Evolutionary conservation across 2,888 invertebrate species (phyloP), one percentile per base, ranked within the genome.

Genomic region (Pandemis corylana): DNA sequence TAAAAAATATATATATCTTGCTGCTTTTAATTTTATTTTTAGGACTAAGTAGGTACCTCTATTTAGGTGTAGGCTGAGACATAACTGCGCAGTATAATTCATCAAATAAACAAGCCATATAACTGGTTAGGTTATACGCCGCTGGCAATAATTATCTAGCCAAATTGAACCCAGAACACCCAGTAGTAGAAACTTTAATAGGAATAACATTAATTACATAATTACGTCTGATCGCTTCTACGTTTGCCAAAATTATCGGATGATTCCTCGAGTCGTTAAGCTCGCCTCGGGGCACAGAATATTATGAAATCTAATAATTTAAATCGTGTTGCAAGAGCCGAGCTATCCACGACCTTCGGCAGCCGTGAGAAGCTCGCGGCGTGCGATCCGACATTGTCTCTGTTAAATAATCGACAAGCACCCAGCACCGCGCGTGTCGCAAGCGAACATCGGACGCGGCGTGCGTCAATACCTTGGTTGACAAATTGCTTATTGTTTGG

Each of bases 281-380:
- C 85, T 84, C 81, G 87, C 87, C 88, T 84, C 82, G 82, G 85
- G 86, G 87, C 84, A 85, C 81, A 79, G 51, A 84, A 86, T 85
- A 81, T 93, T 93, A 91, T 90, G 94, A 94, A 94, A 93, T 89
- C 87, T 90, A 90, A 92, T 92, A 90, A 92, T 93, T 92, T 91
- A 88, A 90, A 91, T 84, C 87, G 89, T 94, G 93, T 93, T 90
- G 93, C 91, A 94, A 94, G 89, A 86, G 82, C 85, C 80, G 85
- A 89, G 88, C 89, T 92, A 92, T 90, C 89, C 89, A 84, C 91
- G 92, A 93, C 93, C 93, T 93, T 93, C 93, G 89, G 88, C 87
- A 86, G 86, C 87, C 94, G 94, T 93, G 93, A 91, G 93, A 93
- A 92, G 88, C 87, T 82, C 78, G 82, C 85, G 81, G 87, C 90